Percentiles rank a stretch among this genome's conserved stretches.
Conservation (phyloP, 1,140 invertebrate genomes). For the Brachionus angularis region DNA sequence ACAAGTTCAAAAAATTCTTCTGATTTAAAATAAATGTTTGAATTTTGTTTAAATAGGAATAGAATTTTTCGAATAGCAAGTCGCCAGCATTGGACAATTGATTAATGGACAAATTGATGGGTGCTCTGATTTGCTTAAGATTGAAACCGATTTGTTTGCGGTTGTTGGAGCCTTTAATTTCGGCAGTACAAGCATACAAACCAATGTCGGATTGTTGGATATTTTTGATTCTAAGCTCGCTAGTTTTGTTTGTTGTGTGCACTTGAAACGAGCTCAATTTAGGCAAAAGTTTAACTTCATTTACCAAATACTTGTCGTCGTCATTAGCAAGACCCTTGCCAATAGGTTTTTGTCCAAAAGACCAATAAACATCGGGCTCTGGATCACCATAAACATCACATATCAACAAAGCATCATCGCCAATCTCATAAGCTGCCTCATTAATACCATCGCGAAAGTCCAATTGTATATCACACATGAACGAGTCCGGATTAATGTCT, state of each 20-base stretch:
- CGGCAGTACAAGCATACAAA: slow-evolving; percentile 21
- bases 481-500: slow-evolving; percentile 23
- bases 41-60: not conserved
- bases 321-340: slow-evolving; percentile 1
- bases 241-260: slow-evolving; percentile 12
- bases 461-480: slow-evolving; percentile 39
- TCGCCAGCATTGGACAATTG: too few species aligned
- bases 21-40: not conserved
- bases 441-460: not conserved
- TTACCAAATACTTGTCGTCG: slow-evolving; percentile 22
- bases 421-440: not conserved
- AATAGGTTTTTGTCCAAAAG: slow-evolving; percentile 36
- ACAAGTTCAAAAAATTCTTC: too few species aligned
- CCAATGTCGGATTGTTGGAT: slow-evolving; percentile 21
- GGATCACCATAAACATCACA: slow-evolving; percentile 41
- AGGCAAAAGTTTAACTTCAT: not conserved
- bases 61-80: not conserved
- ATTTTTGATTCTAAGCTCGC: slow-evolving; percentile 15
- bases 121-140: not conserved
- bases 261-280: not conserved
- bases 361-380: slow-evolving; percentile 35
- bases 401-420: slow-evolving; percentile 15
- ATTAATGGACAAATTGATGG: too few species aligned
- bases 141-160: slow-evolving; percentile 1
- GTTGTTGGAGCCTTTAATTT: slow-evolving; percentile 39